Base-by-base conservation (phyloP, 1,140 invertebrate genomes). In the Luehdorfia chinensis region DNA sequence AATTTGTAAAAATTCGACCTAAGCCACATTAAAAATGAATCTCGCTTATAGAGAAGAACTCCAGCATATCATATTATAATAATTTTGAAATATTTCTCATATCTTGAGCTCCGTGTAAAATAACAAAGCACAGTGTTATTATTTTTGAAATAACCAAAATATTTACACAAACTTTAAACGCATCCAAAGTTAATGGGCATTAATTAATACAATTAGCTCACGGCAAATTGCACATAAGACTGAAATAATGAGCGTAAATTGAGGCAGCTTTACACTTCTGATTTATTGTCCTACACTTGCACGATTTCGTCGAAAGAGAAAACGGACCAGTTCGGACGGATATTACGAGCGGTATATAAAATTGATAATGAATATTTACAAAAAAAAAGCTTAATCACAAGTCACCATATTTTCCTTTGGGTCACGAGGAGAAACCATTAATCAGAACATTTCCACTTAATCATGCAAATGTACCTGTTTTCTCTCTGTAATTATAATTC, bases 131-230 rank as follows among this genome's bases (percentile, higher is more conserved):
- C 36, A 18, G 53, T 44, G 59, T 54, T 50, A 61, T 66, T 47
- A 64, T 63, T 63, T 55, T 58, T 54, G 37, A 62, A 73, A 71
- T 61, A 47, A 37, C 51, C 37, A 46, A 57, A 64, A 61, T 64
- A 57, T 50, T 43, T 47, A 50, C 55, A 53, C 45, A 59, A 70
- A 50, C 55, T 50, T 61, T 55, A 49, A 63, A 64, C 64, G 72
- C 61, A 71, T 75, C 67, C 61, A 66, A 72, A 72, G 33, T 67
- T 80, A 84, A 83, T 83, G 79, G 64, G 45, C 70, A 74, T 72
- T 86, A 79, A 86, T 84, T 84, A 84, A 83, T 80, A 84, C 79
- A 86, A 86, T 86, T 84, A 84, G 77, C 70, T 64, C 59, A 66
- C 71, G 76, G 79, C 77, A 83, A 86, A 86, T 86, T 86, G 70